Evolutionary conservation across 2,888 invertebrate genomes (phyloP), one percentile per base, ranked within the genome.

Genomic region (Philonicus albiceps): DNA sequence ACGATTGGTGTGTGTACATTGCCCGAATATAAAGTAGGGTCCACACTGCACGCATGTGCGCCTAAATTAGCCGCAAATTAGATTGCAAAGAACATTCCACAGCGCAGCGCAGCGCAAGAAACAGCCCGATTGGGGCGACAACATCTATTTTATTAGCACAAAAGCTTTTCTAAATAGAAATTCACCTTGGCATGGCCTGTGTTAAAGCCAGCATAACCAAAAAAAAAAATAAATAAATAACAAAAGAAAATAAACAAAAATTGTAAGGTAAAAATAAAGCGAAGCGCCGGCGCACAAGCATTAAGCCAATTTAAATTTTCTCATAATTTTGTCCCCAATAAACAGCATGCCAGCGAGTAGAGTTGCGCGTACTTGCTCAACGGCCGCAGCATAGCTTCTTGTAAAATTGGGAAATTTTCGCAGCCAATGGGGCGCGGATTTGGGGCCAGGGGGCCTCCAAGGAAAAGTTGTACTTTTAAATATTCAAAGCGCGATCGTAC

Each of bases 361-460:
- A 30, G 49, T 5, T 37, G 76, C 31, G 43, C 73, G 55, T 43
- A 43, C 31, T 84, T 84, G 84, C 84, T 34, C 84, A 84, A 84
- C 43, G 3, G 11, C 11, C 73, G n/a, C 73, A 73, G 30, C 84
- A 84, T 84, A 40, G 27, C 73, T 73, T 16, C 84, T 64, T 27
- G 84, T 84, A 84, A 84, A 73, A 84, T 84, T 84, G 84, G 49
- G 84, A 84, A 84, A 84, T 84, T 72, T 73, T 84, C 40, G 40
- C 84, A 34, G 73, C 73, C 73, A 84, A 30, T 84, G 27, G 22
- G 40, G 19, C 78, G 78, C 34, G 27, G 74, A n/a, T 13, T 81
- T n/a, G 72, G 27, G 40, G 19, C 6, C n/a, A n/a, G 30, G 27
- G 43, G 8, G 22, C 43, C 22, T 37, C 34, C 72, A 84, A 73